These are phyloP conservation scores for Pocillopora meandrina DNA, from an alignment of 92 coral and sea anemone species.

Conservation along the genomic window DNA sequence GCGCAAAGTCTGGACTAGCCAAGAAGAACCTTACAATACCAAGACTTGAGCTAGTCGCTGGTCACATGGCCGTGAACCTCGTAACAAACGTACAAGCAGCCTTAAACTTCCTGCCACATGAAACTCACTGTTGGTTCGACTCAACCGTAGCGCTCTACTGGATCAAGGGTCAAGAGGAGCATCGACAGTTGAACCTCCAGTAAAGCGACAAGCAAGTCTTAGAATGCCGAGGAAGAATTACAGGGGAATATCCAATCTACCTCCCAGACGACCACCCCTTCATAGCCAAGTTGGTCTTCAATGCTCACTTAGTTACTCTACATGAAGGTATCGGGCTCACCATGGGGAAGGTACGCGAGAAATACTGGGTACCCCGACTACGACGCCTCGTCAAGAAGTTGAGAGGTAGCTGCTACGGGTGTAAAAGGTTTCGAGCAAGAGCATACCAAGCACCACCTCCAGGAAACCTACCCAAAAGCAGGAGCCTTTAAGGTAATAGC, in stretches of 20 bases:
- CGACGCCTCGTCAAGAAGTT: neutral
- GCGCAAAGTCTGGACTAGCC: neutral
- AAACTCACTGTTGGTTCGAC: slow-evolving; percentile 1
- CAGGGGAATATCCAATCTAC: neutral
- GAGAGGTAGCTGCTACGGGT: too few species aligned
- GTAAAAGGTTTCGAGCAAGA: too few species aligned
- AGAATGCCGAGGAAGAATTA: neutral
- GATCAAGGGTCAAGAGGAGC: neutral
- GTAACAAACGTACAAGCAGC: slow-evolving; percentile 11
- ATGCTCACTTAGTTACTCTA: neutral
- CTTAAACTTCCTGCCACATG: slow-evolving; percentile 3
- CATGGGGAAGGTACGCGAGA: too few species aligned
- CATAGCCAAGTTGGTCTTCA: neutral
- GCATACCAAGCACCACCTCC: too few species aligned
- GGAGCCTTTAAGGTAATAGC: too few species aligned
- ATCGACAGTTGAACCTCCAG: neutral
- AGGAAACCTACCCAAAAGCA: too few species aligned
- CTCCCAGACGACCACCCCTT: neutral
- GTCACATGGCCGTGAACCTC: slow-evolving; percentile 33
- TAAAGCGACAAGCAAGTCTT: neutral
- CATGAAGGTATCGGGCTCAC: neutral
- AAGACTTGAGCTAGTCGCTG: slow-evolving; percentile 13
- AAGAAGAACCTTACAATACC: slow-evolving; percentile 15
- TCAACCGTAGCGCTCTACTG: neutral
- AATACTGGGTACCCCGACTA: neutral